Conservation (phyloP, 2,113 vertebrate genomes). For the Xiphias gladius region DNA sequence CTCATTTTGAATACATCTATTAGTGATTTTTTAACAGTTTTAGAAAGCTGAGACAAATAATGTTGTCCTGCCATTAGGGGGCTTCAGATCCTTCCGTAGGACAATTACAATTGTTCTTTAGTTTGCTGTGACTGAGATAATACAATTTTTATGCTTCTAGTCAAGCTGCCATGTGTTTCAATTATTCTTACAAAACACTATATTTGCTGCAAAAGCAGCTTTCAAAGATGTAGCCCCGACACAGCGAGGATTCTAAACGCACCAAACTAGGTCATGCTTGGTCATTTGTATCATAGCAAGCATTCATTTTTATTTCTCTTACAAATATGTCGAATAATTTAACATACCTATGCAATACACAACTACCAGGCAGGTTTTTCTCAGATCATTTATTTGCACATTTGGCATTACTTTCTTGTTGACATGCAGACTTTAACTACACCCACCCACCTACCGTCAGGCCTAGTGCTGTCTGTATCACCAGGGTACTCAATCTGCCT, state of each 20-base stretch:
- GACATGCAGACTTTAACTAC: neutral
- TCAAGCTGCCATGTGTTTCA: neutral
- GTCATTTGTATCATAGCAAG: too few species aligned
- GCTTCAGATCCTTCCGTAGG: neutral
- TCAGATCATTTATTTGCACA: neutral
- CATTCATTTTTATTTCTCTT: too few species aligned
- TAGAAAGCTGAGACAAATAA: too few species aligned
- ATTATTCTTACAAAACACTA: neutral
- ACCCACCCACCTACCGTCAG: too few species aligned
- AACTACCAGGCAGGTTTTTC: neutral
- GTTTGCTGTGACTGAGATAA: neutral
- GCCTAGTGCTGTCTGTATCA: neutral
- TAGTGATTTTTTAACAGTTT: too few species aligned
- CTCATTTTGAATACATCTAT: too few species aligned
- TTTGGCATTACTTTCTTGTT: neutral
- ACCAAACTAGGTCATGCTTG: neutral
- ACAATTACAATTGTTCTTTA: neutral
- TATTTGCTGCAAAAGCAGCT: neutral
- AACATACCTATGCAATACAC: neutral
- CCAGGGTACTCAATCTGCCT: neutral
- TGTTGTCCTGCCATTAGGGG: neutral
- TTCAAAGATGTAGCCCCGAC: neutral
- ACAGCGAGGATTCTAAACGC: neutral
- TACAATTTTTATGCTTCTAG: neutral
- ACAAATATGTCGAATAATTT: neutral